A percentile compares a stretch with the other conserved stretches of the same genome.
Evolutionary conservation across 2,113 vertebrate genomes (phyloP).

Genomic region (Meles meles): DNA sequence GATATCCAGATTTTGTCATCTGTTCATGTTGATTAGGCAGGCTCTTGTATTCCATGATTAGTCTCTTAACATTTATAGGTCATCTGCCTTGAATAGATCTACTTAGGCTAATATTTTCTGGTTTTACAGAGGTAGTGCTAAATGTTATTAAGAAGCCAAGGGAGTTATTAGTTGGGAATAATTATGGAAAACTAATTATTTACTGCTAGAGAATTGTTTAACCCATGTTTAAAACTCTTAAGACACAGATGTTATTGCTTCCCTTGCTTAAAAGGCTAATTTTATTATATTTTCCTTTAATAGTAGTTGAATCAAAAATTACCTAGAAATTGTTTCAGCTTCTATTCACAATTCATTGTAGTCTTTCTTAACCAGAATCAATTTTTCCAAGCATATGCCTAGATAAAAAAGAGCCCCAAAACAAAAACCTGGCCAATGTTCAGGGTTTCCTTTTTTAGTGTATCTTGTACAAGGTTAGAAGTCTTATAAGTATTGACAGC

Average conservation of each 20-base stretch:
- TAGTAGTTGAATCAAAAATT: slow-evolving; percentile 6
- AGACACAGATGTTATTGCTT: not conserved
- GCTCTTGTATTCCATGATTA: not conserved
- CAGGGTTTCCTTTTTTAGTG: not conserved
- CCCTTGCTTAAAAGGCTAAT: not conserved
- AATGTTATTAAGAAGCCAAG: not conserved
- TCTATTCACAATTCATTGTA: not conserved
- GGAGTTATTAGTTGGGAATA: not conserved
- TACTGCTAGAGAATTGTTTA: not conserved
- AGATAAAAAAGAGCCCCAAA: not conserved
- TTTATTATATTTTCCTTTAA: slow-evolving; percentile 6
- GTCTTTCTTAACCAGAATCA: slow-evolving; percentile 12
- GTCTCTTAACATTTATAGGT: not conserved
- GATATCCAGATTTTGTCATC: not conserved
- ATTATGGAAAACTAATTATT: not conserved
- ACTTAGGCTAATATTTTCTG: not conserved
- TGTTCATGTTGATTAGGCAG: not conserved
- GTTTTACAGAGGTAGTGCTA: not conserved
- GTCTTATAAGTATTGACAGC: not conserved
- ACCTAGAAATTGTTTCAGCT: slow-evolving; percentile 5
- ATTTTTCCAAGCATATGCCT: not conserved
- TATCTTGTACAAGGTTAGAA: not conserved
- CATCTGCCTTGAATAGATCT: not conserved
- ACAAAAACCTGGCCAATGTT: not conserved
- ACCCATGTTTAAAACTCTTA: not conserved